These are phyloP conservation scores for Anodontia alba DNA, from an alignment of 2,888 invertebrate genomes.

Conservation along the genomic window DNA sequence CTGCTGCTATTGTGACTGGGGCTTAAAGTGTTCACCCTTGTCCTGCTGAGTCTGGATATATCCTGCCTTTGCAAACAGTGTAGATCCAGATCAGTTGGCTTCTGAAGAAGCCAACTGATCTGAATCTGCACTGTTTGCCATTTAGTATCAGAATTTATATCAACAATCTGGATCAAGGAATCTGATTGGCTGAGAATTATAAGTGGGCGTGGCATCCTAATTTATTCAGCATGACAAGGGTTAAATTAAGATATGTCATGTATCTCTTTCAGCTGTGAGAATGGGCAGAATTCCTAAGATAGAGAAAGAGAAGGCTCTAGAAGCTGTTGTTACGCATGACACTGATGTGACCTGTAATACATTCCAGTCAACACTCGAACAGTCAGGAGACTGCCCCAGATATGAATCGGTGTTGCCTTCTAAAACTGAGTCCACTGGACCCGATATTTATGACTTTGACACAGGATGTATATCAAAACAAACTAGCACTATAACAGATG, in stretches of 20 bases:
- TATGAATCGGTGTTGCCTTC: background rate
- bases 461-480: slow-evolving; percentile 2
- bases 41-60: too few species aligned
- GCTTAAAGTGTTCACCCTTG: too few species aligned
- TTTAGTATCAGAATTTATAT: too few species aligned
- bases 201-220: too few species aligned
- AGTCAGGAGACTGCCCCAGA: background rate
- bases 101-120: background rate
- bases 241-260: background rate
- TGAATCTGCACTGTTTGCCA: background rate
- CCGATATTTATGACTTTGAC: slow-evolving; percentile 10
- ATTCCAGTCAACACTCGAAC: background rate
- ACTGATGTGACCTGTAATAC: background rate
- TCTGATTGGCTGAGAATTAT: too few species aligned
- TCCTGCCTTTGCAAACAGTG: too few species aligned
- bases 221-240: too few species aligned
- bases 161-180: too few species aligned
- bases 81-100: background rate
- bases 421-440: background rate
- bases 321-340: slow-evolving; percentile 46
- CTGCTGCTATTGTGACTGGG: background rate
- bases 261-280: slow-evolving; percentile 79
- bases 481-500: background rate
- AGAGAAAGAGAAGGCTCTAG: slow-evolving; percentile 82
- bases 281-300: slow-evolving; percentile 84